Conservation (phyloP, 2,113 vertebrate species). For the Vombatus ursinus region DNA sequence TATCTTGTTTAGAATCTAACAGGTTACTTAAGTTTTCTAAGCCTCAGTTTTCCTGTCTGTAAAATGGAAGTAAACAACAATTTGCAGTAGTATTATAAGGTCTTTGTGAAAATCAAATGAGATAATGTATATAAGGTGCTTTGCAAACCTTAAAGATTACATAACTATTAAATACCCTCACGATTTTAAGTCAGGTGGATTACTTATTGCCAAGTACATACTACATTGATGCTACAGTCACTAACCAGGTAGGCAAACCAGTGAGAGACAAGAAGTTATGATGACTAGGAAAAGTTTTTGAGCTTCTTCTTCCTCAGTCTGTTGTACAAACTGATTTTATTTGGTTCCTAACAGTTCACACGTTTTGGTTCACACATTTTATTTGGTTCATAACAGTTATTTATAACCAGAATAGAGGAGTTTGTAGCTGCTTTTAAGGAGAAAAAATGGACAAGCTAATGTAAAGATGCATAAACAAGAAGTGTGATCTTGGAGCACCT, state of each 20-base stretch:
- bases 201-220: neutral
- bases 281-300: neutral
- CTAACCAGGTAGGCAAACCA: neutral
- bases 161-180: neutral
- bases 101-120: neutral
- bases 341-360: neutral
- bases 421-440: neutral
- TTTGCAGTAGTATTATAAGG: neutral
- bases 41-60: neutral
- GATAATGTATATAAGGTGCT: neutral
- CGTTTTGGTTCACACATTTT: neutral
- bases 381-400: neutral
- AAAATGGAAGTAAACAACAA: neutral
- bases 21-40: too few relatives aligned
- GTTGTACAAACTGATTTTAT: neutral
- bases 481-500: constrained; percentile 16
- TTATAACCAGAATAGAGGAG: neutral
- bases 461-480: neutral
- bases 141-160: neutral
- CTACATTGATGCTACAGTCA: neutral
- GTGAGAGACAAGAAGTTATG: neutral
- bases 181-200: neutral
- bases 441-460: neutral
- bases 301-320: neutral
- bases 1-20: too few relatives aligned